These are phyloP conservation scores for Ariopsis seemanni DNA, from an alignment of 2,113 vertebrate genomes.

Conservation along the genomic window DNA sequence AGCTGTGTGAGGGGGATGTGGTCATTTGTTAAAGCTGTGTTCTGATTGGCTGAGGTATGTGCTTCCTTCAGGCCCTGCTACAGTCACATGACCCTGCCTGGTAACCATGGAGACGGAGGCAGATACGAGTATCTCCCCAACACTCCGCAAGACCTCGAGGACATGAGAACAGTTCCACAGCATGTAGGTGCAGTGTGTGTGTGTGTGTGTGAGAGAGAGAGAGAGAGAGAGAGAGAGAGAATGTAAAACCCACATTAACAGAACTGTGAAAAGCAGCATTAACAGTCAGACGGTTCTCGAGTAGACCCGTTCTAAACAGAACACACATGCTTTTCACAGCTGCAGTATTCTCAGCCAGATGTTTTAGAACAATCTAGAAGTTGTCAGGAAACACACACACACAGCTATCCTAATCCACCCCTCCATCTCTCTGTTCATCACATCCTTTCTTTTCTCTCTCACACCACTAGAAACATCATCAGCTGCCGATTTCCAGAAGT, in stretches of 20 bases:
- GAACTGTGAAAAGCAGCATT: no score
- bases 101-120: constrained; percentile 67
- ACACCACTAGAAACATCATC: no score
- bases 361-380: no score
- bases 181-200: constrained; percentile 58
- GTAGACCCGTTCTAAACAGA: no score
- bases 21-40: not conserved
- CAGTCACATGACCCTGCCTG: constrained; percentile 68
- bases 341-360: no score
- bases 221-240: not conserved
- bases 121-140: constrained; percentile 71
- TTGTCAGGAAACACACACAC: not conserved
- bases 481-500: no score
- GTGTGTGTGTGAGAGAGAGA: constrained; percentile 21
- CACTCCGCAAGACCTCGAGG: constrained; percentile 67
- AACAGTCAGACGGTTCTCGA: no score
- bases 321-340: no score
- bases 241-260: no score
- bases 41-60: constrained; percentile 8
- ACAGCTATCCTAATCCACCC: not conserved
- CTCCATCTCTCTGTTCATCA: not conserved
- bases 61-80: constrained; percentile 64
- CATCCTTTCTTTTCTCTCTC: not conserved
- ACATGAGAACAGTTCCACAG: constrained; percentile 54
- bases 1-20: constrained; percentile 20